Base-by-base conservation (phyloP, 1,140 invertebrate species). In the Idris sp. region DNA sequence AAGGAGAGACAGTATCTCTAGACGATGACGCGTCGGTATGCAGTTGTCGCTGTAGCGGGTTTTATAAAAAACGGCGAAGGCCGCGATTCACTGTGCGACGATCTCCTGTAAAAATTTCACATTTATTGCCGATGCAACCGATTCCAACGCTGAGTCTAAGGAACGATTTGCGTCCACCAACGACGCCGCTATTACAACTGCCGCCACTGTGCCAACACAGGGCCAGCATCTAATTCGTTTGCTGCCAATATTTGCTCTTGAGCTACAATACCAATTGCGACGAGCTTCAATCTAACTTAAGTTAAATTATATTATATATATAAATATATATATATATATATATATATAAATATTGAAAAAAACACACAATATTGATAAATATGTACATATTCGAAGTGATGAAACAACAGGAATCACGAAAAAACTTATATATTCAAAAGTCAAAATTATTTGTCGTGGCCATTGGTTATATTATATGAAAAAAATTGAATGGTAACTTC, bases 1-100 rank as follows among this genome's bases (percentile, higher is more conserved):
- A 89, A 76, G 90, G 82, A 58, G 87, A 87, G 65, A 87, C 88
- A 53, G 89, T 90, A 77, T 92, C 91, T 49, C 82, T 91, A 41
- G 90, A 92, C 77, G 92, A 94, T 83, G 92, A 94, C 82, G 89
- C 91, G 26, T 95, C 93, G 28, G 94, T 95, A 58, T 96, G 94
- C 87, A 93, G 92, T 58, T 96, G 94, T 86, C 93, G 91, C 49
- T 96, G 95, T 86, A 92, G 92, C 76, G 91, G 91, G 71, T 91
- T 91, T 81, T 90, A 89, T 79, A 90, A 89, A 69, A 89, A 87
- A 80, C 88, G 89, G 69, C 90, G 90, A 79, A 90, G 90, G 84
- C 89, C 85, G 73, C 77, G 92, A 61, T 93, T 92, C 82, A 92
- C 91, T 46, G 89, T 93, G 30, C 89, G 92, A 33, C 89, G 92